Conservation (phyloP, 1,140 invertebrate species). For the Lucilia sericata region DNA sequence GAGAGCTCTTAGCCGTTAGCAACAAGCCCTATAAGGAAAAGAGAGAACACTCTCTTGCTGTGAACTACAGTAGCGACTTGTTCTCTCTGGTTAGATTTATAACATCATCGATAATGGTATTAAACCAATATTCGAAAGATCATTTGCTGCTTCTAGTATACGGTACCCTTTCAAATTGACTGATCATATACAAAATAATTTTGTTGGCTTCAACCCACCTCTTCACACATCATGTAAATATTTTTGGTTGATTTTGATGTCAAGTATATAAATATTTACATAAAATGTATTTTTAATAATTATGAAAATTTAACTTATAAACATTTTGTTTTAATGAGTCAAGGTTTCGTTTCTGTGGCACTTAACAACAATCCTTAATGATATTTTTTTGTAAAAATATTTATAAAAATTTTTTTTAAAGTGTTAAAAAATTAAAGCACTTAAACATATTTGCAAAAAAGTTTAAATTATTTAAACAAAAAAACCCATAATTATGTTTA, state of each 20-base stretch:
- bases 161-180: background rate
- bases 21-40: too few species aligned
- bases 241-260: background rate
- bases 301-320: background rate
- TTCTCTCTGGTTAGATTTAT: too few species aligned
- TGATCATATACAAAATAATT: background rate
- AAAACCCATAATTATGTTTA: background rate
- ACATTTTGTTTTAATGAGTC: background rate
- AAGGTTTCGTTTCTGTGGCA: background rate
- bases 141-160: too few species aligned
- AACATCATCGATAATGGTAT: too few species aligned
- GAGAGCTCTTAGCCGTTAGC: too few species aligned
- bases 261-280: background rate
- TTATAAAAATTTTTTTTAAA: background rate
- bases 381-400: background rate
- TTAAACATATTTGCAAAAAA: background rate
- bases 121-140: too few species aligned
- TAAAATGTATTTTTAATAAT: background rate
- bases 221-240: background rate
- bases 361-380: background rate
- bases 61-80: too few species aligned
- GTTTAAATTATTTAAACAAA: background rate
- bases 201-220: background rate
- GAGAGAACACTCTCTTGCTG: too few species aligned
- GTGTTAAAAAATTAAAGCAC: background rate